phyloP scores from a whole-genome alignment of 1,140 invertebrate genomes.

The Megathymus violae region DNA sequence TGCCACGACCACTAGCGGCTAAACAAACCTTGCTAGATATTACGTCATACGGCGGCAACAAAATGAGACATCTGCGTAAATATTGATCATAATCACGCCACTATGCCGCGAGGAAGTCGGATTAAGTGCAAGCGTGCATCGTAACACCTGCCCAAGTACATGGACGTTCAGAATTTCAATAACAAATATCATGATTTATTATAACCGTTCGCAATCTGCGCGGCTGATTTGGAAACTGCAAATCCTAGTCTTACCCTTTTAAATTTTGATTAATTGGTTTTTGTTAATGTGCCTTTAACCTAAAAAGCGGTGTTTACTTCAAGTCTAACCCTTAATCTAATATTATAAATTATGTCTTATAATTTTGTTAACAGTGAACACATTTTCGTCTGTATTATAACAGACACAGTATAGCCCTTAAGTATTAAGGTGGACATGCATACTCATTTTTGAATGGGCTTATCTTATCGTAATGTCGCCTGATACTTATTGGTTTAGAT shows the following conservation, averaged over 20 bases:
- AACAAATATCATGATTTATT: slow-evolving; percentile 7
- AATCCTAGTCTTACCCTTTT: not conserved
- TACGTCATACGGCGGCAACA: slow-evolving; percentile 60
- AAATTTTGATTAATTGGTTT: too few relatives aligned
- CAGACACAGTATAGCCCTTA: too few relatives aligned
- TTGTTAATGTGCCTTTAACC: too few relatives aligned
- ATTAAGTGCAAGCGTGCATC: slow-evolving; percentile 58
- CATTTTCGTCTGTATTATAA: too few relatives aligned
- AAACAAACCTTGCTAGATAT: slow-evolving; percentile 56
- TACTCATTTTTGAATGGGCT: slow-evolving; percentile 21
- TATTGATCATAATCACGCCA: slow-evolving; percentile 78
- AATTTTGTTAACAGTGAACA: too few relatives aligned
- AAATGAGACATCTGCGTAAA: slow-evolving; percentile 70
- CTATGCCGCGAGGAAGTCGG: slow-evolving; percentile 50
- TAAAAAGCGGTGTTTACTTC: too few relatives aligned
- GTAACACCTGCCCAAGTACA: slow-evolving; percentile 49
- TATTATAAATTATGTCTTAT: too few relatives aligned
- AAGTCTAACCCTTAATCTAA: too few relatives aligned
- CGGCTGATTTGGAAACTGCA: slow-evolving; percentile 2
- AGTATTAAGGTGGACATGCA: slow-evolving; percentile 5
- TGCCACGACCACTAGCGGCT: slow-evolving; percentile 54
- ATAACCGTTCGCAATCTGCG: not conserved
- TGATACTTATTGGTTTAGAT: slow-evolving; percentile 21
- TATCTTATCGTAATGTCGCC: slow-evolving; percentile 26
- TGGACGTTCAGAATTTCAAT: slow-evolving; percentile 3